Conservation (phyloP, 2,113 vertebrate genomes). For the Passer domesticus region DNA sequence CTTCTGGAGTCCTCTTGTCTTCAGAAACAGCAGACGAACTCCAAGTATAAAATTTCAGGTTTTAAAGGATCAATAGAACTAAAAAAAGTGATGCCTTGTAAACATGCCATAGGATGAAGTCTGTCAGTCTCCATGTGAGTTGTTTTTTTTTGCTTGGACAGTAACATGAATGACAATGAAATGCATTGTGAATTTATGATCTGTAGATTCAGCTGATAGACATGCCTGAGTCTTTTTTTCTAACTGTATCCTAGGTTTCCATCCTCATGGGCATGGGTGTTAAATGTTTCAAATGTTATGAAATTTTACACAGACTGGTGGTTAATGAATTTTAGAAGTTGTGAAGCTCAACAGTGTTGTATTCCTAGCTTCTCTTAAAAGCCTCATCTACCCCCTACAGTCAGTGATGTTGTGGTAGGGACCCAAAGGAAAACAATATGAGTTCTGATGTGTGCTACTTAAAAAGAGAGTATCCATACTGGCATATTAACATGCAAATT, state of each 20-base stretch:
- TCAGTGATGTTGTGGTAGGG: conserved; percentile 7
- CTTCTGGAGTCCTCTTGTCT: neutral
- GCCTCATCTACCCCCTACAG: conserved; percentile 38
- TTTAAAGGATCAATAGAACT: neutral
- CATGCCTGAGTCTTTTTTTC: neutral
- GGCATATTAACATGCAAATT: conserved; percentile 64
- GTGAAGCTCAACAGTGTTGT: neutral
- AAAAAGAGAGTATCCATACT: conserved; percentile 13
- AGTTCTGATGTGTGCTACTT: conserved; percentile 58
- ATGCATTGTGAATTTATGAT: neutral
- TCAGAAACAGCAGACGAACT: neutral
- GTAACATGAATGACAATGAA: neutral
- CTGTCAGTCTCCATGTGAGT: neutral
- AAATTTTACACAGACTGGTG: neutral
- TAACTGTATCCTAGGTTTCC: neutral
- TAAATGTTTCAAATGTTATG: conserved; percentile 2
- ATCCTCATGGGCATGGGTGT: neutral
- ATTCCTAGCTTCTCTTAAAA: conserved; percentile 20
- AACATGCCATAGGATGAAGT: neutral
- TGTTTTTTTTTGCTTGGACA: neutral
- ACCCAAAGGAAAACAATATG: conserved; percentile 43
- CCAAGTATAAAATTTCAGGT: neutral
- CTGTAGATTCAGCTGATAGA: neutral
- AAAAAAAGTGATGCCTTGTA: neutral
- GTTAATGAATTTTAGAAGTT: conserved; percentile 31